A percentile compares a stretch with the other conserved stretches of the same genome.
Evolutionary conservation across 1,140 invertebrate species (phyloP).

Genomic region (Andrena cerasifolii): DNA sequence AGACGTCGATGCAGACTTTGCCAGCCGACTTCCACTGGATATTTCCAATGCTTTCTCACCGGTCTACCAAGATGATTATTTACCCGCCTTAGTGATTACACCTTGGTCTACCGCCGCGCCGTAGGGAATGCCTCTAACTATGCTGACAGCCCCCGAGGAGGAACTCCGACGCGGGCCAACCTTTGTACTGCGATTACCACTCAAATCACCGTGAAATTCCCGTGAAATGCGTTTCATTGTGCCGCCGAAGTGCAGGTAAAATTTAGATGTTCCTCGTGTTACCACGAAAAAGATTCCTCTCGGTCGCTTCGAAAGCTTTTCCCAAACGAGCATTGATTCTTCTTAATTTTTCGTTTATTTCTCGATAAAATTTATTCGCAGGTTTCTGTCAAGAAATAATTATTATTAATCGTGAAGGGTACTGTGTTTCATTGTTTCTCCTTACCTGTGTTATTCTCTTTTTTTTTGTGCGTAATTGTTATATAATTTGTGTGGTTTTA

Average conservation of each 20-base stretch:
- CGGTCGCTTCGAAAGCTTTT: neutral
- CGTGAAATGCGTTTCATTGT: slow-evolving; percentile 75
- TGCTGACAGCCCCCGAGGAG: slow-evolving; percentile 61
- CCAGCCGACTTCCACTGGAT: slow-evolving; percentile 11
- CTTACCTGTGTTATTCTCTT: no score
- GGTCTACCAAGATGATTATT: slow-evolving; percentile 69
- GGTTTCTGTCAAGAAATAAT: no score
- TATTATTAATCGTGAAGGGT: no score
- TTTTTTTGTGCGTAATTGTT: no score
- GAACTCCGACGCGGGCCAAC: slow-evolving; percentile 51
- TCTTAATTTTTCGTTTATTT: neutral
- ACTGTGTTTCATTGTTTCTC: no score
- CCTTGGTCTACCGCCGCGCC: slow-evolving; percentile 54
- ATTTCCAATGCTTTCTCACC: slow-evolving; percentile 25
- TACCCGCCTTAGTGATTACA: slow-evolving; percentile 70
- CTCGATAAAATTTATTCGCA: neutral
- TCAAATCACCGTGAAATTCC: slow-evolving; percentile 80
- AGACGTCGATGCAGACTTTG: slow-evolving; percentile 27
- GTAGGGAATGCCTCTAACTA: slow-evolving; percentile 60
- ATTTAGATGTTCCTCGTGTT: slow-evolving; percentile 44
- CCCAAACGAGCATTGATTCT: neutral
- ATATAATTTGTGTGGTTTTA: no score
- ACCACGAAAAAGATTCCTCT: neutral
- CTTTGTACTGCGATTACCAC: slow-evolving; percentile 78
- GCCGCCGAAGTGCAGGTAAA: slow-evolving; percentile 53